Base-by-base conservation (phyloP, 30 jellyfish, hydroid and myxozoan genomes). In the Turritopsis dohrnii region DNA sequence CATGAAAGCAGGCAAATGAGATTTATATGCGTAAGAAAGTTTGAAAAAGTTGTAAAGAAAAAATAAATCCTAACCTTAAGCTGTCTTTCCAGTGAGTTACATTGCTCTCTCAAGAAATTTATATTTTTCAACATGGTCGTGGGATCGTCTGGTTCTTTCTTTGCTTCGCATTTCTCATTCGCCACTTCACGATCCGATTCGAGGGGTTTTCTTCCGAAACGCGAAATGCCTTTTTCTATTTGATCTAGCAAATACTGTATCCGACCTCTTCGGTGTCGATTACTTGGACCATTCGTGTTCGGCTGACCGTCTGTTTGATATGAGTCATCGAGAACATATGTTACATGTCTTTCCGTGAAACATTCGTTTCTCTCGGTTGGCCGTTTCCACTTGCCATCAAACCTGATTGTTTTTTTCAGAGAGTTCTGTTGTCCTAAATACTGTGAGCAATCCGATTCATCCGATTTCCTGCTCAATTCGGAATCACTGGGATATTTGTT, bases 81-180 rank as follows among this genome's bases (percentile, higher is more conserved):
- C 74, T 92, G 98, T 21, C 98, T 73, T 77, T 92, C 96, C 85
- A 92, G 65, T 29, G 98, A 92, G 29, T 84, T 89, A 31, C 93
- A 81, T 74, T 92, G 91, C 54, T 88, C 94, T 52, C 83, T 73
- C 73, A 82, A 25, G 22, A 82, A 65, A 18, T 19, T 66, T 20
- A 82, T 69, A 16, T 66, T 65, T 29, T 29, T 82, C 53, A 29
- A 21, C 31, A 82, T 21, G 7, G 1, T 5, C 20, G 72, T n/a
- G 16, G 27, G 87, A 24, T 52, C 72, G 71, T 30, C 77, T 8
- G 85, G 28, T 18, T 77, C 66, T 9, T n/a, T n/a, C n/a, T 7
- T 23, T 19, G 31, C 77, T 69, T 69, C 77, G 19, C 8, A n/a
- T 0, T 69, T 27, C 60, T 41, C 60, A 41, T 41, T 41, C 60